Conservation (phyloP, 2,797 vertebrate genomes). For the Aphelocoma californica region DNA sequence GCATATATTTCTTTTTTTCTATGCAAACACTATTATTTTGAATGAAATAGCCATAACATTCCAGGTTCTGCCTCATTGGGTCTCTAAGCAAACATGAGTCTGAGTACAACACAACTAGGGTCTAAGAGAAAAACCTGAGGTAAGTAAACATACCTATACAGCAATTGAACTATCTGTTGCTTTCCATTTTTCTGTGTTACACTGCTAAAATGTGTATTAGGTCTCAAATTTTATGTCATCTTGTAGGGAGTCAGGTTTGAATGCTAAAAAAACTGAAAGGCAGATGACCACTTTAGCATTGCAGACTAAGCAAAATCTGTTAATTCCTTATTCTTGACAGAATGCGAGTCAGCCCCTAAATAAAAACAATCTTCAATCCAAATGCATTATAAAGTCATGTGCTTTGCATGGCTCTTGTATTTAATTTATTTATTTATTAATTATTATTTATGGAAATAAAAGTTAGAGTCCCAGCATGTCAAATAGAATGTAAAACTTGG, state of each 20-base stretch:
- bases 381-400: neutral
- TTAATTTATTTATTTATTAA: neutral
- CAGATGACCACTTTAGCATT: neutral
- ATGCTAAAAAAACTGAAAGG: neutral
- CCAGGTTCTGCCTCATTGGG: slow-evolving; percentile 99
- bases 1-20: slow-evolving; percentile 77
- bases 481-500: neutral
- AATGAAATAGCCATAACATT: slow-evolving; percentile 98
- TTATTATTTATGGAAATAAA: slow-evolving; percentile 2
- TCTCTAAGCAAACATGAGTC: slow-evolving; percentile 99
- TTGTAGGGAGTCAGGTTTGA: neutral
- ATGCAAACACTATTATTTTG: slow-evolving; percentile 89
- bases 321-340: neutral
- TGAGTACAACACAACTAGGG: slow-evolving; percentile 99
- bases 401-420: slow-evolving; percentile 48
- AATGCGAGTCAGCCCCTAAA: neutral
- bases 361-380: neutral
- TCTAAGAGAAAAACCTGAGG: slow-evolving; percentile 94
- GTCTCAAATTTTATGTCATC: neutral
- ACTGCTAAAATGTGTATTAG: neutral
- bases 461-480: neutral
- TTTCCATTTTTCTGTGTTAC: slow-evolving; percentile 43
- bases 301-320: neutral
- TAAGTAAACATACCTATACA: slow-evolving; percentile 80
- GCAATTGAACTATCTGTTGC: slow-evolving; percentile 24